Conservation (phyloP, 2,113 vertebrate genomes). For the Asarcornis scutulata region DNA sequence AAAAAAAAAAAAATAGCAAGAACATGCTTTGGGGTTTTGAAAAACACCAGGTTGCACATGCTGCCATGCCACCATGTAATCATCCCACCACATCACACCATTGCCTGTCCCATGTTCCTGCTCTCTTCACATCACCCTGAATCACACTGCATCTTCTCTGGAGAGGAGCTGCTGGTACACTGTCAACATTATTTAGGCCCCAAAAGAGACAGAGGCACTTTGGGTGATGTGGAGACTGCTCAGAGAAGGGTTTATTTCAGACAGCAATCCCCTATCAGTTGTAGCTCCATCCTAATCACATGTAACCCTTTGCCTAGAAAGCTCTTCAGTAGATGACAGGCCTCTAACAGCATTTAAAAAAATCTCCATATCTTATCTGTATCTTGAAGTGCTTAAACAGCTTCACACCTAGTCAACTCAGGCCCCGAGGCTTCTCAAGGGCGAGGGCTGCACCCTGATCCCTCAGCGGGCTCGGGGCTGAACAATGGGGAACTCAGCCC, state of each 20-base stretch:
- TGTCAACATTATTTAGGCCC: not conserved
- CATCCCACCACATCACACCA: rapidly evolving
- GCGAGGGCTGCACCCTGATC: conserved; percentile 32
- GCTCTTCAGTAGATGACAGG: not conserved
- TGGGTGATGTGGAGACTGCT: not conserved
- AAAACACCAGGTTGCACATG: rapidly evolving
- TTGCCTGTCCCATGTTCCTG: not conserved
- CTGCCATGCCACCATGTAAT: not conserved
- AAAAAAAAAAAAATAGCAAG: not conserved
- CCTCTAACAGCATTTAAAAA: not conserved
- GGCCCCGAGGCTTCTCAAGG: conserved; percentile 51
- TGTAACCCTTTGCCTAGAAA: conserved; percentile 18
- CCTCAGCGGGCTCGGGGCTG: not conserved
- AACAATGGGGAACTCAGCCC: conserved; percentile 58
- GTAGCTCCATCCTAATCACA: not conserved
- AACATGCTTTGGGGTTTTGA: not conserved
- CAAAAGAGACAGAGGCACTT: not conserved
- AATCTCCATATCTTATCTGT: conserved; percentile 46
- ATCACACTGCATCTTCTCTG: rapidly evolving
- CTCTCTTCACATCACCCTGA: not conserved
- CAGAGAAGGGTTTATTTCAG: not conserved
- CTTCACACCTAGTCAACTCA: conserved; percentile 57
- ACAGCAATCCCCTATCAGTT: not conserved
- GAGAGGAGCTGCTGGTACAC: not conserved
- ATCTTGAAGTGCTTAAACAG: conserved; percentile 40